These are phyloP conservation scores for Naso thynnoides DNA, from an alignment of 2,797 vertebrate genomes.

Conservation along the genomic window DNA sequence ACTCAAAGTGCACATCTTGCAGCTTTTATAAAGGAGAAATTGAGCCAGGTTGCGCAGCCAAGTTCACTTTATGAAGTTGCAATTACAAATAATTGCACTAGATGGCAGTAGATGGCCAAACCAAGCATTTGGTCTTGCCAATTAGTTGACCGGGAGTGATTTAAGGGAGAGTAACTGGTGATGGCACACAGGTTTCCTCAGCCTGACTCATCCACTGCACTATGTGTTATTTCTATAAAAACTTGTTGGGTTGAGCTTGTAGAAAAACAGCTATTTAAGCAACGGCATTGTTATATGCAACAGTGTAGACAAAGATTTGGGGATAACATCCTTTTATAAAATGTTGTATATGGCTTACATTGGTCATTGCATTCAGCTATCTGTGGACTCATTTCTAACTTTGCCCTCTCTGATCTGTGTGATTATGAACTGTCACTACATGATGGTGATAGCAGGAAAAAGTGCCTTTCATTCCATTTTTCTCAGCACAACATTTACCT, in stretches of 20 bases:
- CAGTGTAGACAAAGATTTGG: no score
- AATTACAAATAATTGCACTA: constrained; percentile 67
- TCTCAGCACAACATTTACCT: constrained; percentile 10
- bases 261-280: background rate
- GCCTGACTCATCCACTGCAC: background rate
- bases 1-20: constrained; percentile 26
- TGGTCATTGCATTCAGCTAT: background rate
- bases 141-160: constrained; percentile 35
- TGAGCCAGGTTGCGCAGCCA: background rate
- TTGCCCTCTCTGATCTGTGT: background rate
- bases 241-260: no score
- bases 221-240: no score
- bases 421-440: background rate
- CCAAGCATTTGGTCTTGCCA: constrained; percentile 24
- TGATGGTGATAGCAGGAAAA: no score
- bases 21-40: background rate
- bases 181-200: background rate
- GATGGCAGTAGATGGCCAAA: constrained; percentile 77
- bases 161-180: background rate
- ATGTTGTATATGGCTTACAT: background rate
- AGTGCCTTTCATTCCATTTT: constrained; percentile 7
- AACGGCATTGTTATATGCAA: background rate
- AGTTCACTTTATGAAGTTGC: constrained; percentile 12
- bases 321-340: constrained; percentile 9
- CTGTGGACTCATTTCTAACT: background rate